A percentile compares a stretch with the other conserved stretches of the same genome.
These are phyloP conservation scores for Vanessa atalanta DNA, from an alignment of 1,140 invertebrate species.

Conservation along the genomic window DNA sequence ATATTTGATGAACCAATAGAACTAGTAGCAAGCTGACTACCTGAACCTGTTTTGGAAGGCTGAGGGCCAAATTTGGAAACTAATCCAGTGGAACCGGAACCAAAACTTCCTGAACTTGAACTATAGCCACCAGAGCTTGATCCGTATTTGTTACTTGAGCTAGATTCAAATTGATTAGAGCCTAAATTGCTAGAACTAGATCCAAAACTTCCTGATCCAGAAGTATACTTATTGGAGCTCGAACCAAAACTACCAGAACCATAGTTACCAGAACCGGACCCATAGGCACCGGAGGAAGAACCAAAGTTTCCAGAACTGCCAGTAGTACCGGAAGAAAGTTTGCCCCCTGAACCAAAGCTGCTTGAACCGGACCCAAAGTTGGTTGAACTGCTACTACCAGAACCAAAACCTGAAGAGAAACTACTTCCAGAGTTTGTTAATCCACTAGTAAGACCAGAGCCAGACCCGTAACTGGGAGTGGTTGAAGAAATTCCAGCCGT, in stretches of 20 bases:
- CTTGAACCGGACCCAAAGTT: too few relatives aligned
- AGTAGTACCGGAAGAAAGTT: too few relatives aligned
- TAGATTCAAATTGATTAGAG: not conserved
- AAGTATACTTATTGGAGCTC: not conserved
- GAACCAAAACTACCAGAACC: conserved; percentile 11
- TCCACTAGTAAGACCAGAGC: conserved; percentile 4
- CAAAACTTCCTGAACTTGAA: conserved; percentile 9
- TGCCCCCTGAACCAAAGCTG: not conserved
- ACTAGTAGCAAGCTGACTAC: not conserved
- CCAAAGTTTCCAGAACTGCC: conserved; percentile 2
- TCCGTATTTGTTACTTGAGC: too few relatives aligned
- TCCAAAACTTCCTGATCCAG: conserved; percentile 21
- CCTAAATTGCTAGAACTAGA: conserved; percentile 10
- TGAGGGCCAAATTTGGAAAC: not conserved
- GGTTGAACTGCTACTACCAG: not conserved
- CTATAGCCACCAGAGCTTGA: conserved; percentile 13
- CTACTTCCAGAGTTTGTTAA: conserved; percentile 12
- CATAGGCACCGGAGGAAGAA: conserved; percentile 7
- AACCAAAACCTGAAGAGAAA: conserved; percentile 3
- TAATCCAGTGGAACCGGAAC: not conserved
- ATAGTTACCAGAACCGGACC: conserved; percentile 11
- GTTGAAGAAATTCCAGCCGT: conserved; percentile 23
- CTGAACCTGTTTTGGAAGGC: not conserved
- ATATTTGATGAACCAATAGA: not conserved
- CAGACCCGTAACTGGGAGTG: conserved; percentile 18